phyloP scores from a whole-genome alignment of 2,797 vertebrate species.

The Sarcoramphus papa region DNA sequence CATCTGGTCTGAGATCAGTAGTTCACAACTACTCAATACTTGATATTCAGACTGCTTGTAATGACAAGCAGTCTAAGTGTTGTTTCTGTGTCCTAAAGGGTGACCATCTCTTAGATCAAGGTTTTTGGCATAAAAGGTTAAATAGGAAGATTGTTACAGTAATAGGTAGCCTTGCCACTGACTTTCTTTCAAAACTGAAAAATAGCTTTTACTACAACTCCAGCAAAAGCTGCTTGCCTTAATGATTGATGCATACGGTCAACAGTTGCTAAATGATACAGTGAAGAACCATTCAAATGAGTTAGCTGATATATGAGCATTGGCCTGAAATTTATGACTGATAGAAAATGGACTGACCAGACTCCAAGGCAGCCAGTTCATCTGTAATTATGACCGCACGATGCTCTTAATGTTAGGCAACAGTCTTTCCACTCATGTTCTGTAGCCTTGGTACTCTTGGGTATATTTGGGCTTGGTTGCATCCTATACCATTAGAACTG shows the following conservation, averaged over 20 bases:
- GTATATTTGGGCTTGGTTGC: background rate
- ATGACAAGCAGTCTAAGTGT: background rate
- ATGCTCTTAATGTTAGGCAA: background rate
- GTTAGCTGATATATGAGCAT: background rate
- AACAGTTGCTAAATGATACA: background rate
- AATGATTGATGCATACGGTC: background rate
- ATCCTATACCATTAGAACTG: background rate
- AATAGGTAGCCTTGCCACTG: background rate
- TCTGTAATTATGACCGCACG: background rate
- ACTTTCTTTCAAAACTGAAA: background rate
- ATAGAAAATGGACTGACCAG: background rate
- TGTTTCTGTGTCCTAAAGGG: background rate
- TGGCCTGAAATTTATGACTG: background rate
- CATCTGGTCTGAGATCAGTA: background rate
- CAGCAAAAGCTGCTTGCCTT: background rate
- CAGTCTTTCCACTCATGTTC: background rate
- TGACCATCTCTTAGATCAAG: background rate
- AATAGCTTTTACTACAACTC: background rate
- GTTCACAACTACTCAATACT: background rate
- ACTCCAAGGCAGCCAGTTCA: background rate
- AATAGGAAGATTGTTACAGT: background rate
- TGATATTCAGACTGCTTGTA: background rate
- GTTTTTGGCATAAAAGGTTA: background rate
- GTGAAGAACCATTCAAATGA: background rate
- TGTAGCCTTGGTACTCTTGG: background rate